A percentile compares a stretch with the other conserved stretches of the same genome.
Conservation (phyloP, 2,888 invertebrate species). For the Smittia aterrima region DNA sequence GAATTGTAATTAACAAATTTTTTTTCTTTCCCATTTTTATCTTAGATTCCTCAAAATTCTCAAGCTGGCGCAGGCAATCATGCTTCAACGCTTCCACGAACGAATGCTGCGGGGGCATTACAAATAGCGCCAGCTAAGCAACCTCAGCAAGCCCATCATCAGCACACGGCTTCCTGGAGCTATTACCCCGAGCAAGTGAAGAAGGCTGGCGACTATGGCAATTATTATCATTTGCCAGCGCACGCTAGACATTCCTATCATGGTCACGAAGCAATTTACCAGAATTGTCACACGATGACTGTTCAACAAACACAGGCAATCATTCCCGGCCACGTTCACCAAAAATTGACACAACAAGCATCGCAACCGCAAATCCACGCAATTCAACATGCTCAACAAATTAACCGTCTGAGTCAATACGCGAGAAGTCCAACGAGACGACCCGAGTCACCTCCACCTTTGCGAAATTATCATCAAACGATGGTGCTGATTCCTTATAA, state of each 20-base stretch:
- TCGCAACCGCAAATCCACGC: slow-evolving; percentile 20
- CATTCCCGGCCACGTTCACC: slow-evolving; percentile 43
- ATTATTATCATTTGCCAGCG: slow-evolving; percentile 52
- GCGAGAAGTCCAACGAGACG: slow-evolving; percentile 55
- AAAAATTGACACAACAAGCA: slow-evolving; percentile 33
- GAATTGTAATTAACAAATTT: background rate
- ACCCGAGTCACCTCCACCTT: slow-evolving; percentile 70
- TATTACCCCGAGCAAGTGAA: slow-evolving; percentile 43
- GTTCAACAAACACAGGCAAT: slow-evolving; percentile 46
- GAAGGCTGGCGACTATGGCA: slow-evolving; percentile 43
- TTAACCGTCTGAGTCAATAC: slow-evolving; percentile 49
- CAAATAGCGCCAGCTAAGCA: slow-evolving; percentile 47
- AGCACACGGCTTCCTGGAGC: slow-evolving; percentile 49
- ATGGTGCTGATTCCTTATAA: slow-evolving; percentile 69
- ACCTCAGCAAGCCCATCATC: slow-evolving; percentile 49
- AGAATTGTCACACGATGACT: slow-evolving; percentile 51
- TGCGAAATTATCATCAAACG: slow-evolving; percentile 66
- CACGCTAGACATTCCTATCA: slow-evolving; percentile 52
- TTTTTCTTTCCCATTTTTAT: slow-evolving; percentile 37
- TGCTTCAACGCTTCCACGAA: slow-evolving; percentile 58
- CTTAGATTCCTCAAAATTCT: background rate
- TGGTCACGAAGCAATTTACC: slow-evolving; percentile 51
- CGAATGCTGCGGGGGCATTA: slow-evolving; percentile 45
- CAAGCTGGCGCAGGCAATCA: slow-evolving; percentile 41
- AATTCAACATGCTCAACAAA: slow-evolving; percentile 40